Percentiles rank a stretch among this genome's conserved stretches.
These are phyloP conservation scores for Proteles cristata DNA, from an alignment of 2,113 vertebrate genomes.

Conservation along the genomic window DNA sequence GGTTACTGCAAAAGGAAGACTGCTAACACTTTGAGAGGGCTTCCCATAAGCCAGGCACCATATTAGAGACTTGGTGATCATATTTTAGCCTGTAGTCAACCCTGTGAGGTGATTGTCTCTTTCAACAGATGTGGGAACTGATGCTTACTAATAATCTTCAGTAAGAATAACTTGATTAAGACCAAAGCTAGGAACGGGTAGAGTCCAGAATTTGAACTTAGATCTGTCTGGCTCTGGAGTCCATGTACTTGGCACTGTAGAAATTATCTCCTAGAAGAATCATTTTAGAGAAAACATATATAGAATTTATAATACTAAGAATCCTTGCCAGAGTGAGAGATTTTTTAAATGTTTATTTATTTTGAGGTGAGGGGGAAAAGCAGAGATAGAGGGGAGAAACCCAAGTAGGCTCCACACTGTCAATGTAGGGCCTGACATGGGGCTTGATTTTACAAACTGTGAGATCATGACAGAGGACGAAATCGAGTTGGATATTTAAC, in stretches of 20 bases:
- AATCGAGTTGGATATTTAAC: too few relatives aligned
- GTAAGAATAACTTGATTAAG: background rate
- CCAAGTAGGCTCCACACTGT: too few relatives aligned
- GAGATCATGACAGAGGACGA: too few relatives aligned
- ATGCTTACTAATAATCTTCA: background rate
- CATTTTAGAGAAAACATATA: background rate
- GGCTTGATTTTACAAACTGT: too few relatives aligned
- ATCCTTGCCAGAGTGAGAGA: background rate
- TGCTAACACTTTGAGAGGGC: background rate
- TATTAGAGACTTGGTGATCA: background rate
- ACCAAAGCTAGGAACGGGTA: background rate
- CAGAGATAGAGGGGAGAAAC: too few relatives aligned
- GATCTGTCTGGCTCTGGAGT: background rate
- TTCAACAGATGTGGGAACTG: background rate
- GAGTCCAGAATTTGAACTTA: background rate
- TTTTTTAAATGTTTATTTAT: background rate
- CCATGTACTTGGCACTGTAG: background rate
- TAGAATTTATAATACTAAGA: conserved; percentile 11
- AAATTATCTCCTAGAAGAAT: background rate
- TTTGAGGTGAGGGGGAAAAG: too few relatives aligned
- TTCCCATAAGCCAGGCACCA: background rate
- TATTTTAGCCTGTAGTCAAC: background rate
- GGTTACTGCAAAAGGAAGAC: background rate
- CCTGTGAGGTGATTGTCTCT: background rate
- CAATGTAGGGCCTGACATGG: too few relatives aligned